Base-by-base conservation (phyloP, 2,888 invertebrate species). In the Leptopilina myrica region DNA sequence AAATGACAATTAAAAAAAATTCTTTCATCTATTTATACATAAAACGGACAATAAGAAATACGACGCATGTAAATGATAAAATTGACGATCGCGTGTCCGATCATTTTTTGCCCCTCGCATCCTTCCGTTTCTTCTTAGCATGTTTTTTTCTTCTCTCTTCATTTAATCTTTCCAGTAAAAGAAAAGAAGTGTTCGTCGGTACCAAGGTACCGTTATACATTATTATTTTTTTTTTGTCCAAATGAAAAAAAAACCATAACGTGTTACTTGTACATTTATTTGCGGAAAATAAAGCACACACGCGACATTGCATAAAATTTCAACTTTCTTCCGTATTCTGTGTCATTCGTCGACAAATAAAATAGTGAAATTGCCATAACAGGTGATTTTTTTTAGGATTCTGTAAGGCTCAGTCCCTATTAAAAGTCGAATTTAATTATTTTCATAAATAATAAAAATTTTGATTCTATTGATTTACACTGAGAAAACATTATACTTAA, bases 81-180 rank as follows among this genome's bases (percentile, higher is more conserved):
- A 84, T 83, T 83, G 76, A 83, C 81, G 81, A 83, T 83, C 83
- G 81, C 81, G 83, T 80, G 83, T 75, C 15, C 12, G 5, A 33
- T 49, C 1, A 67, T 43, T 26, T 66, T n/a, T 62, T 56, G 26
- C 76, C 62, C 64, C 33, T 33, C 33, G 33, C 49, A 53, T n/a
- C n/a, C 40, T 53, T 12, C 62, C 46, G 75, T 56, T n/a, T 59
- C 59, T 20, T 33, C 20, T 75, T 78, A 59, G n/a, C 56, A 33
- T 33, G 33, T 46, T 64, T 33, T 20, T 40, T 40, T 7, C n/a
- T 33, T 75, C 6, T 46, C 43, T 46, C 46, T 20, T 20, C 26
- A 14, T 14, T 77, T 66, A 65, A 49, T 53, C 66, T 56, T n/a
- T 40, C 40, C 12, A 20, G 40, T 33, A 66, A 49, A 64, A 77